Percentiles rank a stretch among this genome's conserved stretches.
Evolutionary conservation across 2,888 invertebrate species (phyloP).

Genomic region (Trachelus tabidus): DNA sequence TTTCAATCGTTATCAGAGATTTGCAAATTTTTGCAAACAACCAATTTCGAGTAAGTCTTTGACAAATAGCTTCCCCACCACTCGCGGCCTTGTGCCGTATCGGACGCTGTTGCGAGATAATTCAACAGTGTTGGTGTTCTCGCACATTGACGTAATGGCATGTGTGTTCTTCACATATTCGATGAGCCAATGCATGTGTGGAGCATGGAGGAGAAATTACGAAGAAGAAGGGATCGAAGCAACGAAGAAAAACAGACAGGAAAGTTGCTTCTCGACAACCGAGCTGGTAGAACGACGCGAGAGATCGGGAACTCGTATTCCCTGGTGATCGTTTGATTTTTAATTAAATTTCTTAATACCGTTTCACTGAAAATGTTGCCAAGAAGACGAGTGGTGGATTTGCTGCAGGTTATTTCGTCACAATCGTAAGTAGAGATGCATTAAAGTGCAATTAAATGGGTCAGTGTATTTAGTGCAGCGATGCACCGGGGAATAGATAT

Average conservation of each 20-base stretch:
- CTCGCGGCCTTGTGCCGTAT: background rate
- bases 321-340: background rate
- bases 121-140: background rate
- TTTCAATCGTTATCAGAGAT: background rate
- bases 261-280: background rate
- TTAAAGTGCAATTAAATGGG: background rate
- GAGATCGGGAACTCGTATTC: background rate
- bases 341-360: background rate
- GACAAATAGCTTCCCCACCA: background rate
- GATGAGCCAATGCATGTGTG: background rate
- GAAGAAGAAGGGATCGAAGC: background rate
- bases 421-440: constrained; percentile 72
- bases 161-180: background rate
- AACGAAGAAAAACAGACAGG: background rate
- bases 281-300: background rate
- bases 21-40: background rate
- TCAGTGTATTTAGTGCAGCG: background rate
- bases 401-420: constrained; percentile 74
- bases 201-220: background rate
- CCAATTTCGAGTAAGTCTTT: background rate
- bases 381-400: constrained; percentile 73
- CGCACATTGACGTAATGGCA: background rate
- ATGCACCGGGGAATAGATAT: too few species aligned
- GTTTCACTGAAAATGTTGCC: constrained; percentile 60
- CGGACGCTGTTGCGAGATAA: background rate